phyloP scores from a whole-genome alignment of 2,888 invertebrate species.

The Sialis lutaria region DNA sequence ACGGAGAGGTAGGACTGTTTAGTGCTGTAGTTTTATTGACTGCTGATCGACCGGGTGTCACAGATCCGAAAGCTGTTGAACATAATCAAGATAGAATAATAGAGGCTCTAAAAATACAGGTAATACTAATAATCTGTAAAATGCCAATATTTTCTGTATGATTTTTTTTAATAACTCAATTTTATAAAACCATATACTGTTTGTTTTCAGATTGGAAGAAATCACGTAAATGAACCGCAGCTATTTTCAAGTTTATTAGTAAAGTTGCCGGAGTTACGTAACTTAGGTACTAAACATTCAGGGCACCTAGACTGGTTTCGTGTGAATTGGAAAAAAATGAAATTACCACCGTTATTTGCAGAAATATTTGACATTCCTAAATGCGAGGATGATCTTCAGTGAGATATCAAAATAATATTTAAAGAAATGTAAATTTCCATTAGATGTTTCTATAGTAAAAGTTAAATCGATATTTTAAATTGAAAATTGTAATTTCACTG shows the following conservation, averaged over 20 bases:
- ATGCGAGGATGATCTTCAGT: constrained; percentile 48
- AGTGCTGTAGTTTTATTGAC: constrained; percentile 72
- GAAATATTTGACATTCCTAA: constrained; percentile 96
- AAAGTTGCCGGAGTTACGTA: constrained; percentile 58
- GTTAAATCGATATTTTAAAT: too few species aligned
- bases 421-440: neutral
- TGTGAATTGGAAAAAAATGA: constrained; percentile 66
- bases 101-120: constrained; percentile 75
- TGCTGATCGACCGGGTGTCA: constrained; percentile 63
- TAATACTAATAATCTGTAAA: constrained; percentile 17
- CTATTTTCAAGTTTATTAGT: constrained; percentile 35
- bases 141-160: too few species aligned
- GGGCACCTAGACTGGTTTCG: constrained; percentile 82
- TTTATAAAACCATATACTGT: neutral
- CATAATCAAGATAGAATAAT: constrained; percentile 64
- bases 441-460: constrained; percentile 1
- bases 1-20: constrained; percentile 80
- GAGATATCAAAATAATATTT: constrained; percentile 7
- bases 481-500: too few species aligned
- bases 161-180: neutral
- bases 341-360: constrained; percentile 83
- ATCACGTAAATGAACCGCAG: constrained; percentile 39
- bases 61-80: constrained; percentile 61
- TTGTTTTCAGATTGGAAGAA: constrained; percentile 31
- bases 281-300: constrained; percentile 67